These are phyloP conservation scores for Elgonia sp. DNA, from an alignment of 2,888 invertebrate genomes.

Conservation along the genomic window DNA sequence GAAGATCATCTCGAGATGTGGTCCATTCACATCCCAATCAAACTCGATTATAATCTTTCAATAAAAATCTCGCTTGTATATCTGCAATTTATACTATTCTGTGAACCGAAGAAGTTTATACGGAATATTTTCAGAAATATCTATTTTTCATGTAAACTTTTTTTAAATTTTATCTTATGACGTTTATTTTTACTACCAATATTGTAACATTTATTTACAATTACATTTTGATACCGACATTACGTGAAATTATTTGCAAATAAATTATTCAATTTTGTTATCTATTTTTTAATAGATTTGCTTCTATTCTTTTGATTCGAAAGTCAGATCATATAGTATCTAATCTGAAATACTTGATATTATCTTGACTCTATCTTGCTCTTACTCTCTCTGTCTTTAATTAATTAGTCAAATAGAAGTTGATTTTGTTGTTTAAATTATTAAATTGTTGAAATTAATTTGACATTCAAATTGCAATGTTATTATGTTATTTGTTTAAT, in stretches of 20 bases:
- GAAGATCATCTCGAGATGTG: slow-evolving; percentile 85
- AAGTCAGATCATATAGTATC: slow-evolving; percentile 23
- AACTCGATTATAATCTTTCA: slow-evolving; percentile 37
- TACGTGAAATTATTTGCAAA: too few relatives aligned
- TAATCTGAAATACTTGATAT: neutral
- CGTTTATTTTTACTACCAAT: too few relatives aligned
- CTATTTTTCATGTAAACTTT: neutral
- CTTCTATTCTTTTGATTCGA: slow-evolving; percentile 19
- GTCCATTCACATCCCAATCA: slow-evolving; percentile 81
- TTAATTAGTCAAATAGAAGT: too few relatives aligned
- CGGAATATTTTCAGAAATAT: slow-evolving; percentile 30
- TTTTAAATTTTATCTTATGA: neutral
- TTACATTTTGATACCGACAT: too few relatives aligned
- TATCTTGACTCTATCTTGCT: neutral
- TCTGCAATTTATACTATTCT: slow-evolving; percentile 42
- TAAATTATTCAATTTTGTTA: too few relatives aligned
- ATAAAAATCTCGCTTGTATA: slow-evolving; percentile 20
- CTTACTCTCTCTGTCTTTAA: neutral
- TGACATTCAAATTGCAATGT: too few relatives aligned
- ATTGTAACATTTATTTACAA: too few relatives aligned
- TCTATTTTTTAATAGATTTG: too few relatives aligned
- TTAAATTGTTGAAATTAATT: too few relatives aligned
- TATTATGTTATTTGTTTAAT: too few relatives aligned
- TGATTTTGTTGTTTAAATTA: too few relatives aligned
- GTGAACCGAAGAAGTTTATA: slow-evolving; percentile 29